Conservation (phyloP, 2,113 vertebrate species). For the Brachypteracias leptosomus region DNA sequence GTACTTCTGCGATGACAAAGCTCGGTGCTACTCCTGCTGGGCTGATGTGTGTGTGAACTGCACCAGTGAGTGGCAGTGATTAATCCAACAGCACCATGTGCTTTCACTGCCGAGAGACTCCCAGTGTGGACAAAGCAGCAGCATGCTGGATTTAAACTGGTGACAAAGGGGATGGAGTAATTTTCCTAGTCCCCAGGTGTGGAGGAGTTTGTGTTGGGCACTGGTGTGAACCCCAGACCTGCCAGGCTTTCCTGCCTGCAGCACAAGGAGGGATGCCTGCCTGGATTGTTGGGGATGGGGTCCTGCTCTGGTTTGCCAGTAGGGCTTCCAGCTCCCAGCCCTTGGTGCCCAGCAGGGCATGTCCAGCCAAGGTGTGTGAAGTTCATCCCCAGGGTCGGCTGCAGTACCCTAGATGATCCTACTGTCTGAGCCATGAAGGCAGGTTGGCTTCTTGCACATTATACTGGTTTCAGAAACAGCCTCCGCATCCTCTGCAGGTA, state of each 20-base stretch:
- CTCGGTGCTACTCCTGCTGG: constrained; percentile 5
- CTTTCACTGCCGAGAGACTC: background rate
- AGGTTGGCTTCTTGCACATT: background rate
- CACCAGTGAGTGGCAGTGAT: constrained; percentile 5
- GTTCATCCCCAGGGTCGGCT: background rate
- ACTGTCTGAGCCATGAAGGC: background rate
- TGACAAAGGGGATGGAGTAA: background rate
- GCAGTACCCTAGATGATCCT: fast-evolving
- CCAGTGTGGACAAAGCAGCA: background rate
- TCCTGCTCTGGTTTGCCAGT: background rate
- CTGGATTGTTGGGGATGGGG: background rate
- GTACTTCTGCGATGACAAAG: constrained; percentile 52
- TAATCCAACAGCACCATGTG: background rate
- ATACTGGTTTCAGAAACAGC: background rate
- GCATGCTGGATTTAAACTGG: background rate
- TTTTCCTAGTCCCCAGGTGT: background rate
- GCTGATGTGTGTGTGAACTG: constrained; percentile 29
- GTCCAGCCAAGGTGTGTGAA: fast-evolving
- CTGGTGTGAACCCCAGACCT: fast-evolving
- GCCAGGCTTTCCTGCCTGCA: background rate
- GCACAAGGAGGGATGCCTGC: background rate
- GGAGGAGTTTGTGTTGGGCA: background rate
- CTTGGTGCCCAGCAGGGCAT: fast-evolving
- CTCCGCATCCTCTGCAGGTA: background rate
- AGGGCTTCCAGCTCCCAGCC: background rate